Base-by-base conservation (phyloP, 2,797 vertebrate species). In the Glyptemys insculpta region DNA sequence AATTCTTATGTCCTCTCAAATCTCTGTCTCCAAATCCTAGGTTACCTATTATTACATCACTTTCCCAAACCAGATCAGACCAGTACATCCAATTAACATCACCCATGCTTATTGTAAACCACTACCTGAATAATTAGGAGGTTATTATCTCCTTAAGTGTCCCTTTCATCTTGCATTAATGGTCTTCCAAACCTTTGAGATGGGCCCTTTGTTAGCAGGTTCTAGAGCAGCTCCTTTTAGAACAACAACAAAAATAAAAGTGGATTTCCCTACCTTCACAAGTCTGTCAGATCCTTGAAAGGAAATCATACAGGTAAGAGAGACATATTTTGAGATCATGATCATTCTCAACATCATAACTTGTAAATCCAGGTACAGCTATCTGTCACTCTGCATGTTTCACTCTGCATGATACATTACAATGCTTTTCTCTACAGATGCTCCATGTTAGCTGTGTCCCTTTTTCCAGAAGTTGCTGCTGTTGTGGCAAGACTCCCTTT, bases 91-190 rank as follows among this genome's bases (percentile, higher is more conserved):
- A 59, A 59, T 29, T 68, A 78, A 78, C 15, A 44, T 95, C 76
- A 92, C 72, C 56, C 41, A 44, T 79, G 12, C 52, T 83, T 12
- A 29, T 47, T 82, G 5, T 81, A 21, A 31, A 72, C 56, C 3
- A 84, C 10, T 84, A 72, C 14, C 10, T 78, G 15, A 14, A 88
- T 81, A 23, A 74, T 18, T 53, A 5, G 79, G 79, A 86, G 37
- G 44, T 34, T 12, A 59, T 15, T 44, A 68, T 0, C 0, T 16
- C 82, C 91, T 87, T 49, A 3, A 7, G 19, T 47, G 59, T 25
- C 34, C 52, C 21, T 79, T 74, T 44, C 78, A 81, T 80, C 83
- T 59, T 41, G 3, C 6, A 12, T 76, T 10, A 31, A 59, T 59
- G 49, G 31, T 89, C 78, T 83, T 80, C 80, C 25, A 11, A 84